Evolutionary conservation across 2,113 vertebrate genomes (phyloP).

Genomic region (Danionella cerebrum): DNA sequence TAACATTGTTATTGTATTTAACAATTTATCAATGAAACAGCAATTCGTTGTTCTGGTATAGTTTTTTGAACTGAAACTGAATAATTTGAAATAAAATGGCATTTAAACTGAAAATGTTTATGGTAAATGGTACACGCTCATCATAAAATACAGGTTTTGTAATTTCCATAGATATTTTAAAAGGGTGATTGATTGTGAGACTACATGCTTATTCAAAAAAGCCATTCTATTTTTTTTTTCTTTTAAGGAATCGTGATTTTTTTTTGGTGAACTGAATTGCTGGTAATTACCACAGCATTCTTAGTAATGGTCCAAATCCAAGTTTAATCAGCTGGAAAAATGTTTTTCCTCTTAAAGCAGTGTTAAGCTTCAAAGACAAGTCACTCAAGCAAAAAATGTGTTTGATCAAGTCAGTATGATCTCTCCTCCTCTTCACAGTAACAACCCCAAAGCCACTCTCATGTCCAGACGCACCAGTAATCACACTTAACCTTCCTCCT

Average conservation of each 20-base stretch:
- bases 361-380: slow-evolving; percentile 36
- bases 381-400: slow-evolving; percentile 35
- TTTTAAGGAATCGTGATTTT: neutral
- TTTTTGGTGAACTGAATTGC: neutral
- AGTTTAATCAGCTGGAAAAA: slow-evolving; percentile 40
- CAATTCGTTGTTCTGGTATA: too few relatives aligned
- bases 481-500: slow-evolving; percentile 15
- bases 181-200: too few relatives aligned
- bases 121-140: too few relatives aligned
- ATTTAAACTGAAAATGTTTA: too few relatives aligned
- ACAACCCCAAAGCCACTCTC: neutral
- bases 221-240: neutral
- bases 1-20: too few relatives aligned
- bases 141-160: too few relatives aligned
- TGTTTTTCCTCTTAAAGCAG: slow-evolving; percentile 36
- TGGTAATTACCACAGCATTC: slow-evolving; percentile 39
- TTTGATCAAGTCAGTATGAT: slow-evolving; percentile 41
- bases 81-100: too few relatives aligned
- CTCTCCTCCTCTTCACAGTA: neutral
- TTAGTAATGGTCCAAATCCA: slow-evolving; percentile 45
- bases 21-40: too few relatives aligned
- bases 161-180: too few relatives aligned
- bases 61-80: too few relatives aligned
- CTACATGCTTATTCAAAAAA: too few relatives aligned
- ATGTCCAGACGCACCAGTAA: neutral